Conservation (phyloP, 2,113 vertebrate species). For the Rattus norvegicus region DNA sequence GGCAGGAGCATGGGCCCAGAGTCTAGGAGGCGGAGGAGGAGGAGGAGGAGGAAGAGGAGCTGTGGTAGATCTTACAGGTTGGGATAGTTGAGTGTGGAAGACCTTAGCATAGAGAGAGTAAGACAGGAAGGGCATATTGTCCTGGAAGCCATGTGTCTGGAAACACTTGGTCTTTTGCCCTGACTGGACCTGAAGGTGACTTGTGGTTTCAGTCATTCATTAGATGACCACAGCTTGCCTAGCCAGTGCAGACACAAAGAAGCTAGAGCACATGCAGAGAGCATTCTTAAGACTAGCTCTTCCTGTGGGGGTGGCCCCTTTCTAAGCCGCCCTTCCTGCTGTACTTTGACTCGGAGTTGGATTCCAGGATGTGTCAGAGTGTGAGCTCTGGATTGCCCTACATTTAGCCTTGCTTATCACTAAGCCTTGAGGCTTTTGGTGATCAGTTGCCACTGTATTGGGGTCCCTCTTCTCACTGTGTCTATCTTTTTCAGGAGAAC, state of each 20-base stretch:
- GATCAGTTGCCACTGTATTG: rapidly evolving
- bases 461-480: neutral
- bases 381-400: neutral
- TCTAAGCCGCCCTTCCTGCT: neutral
- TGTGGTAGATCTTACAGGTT: neutral
- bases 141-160: neutral
- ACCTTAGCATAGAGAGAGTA: neutral
- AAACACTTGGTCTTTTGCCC: neutral
- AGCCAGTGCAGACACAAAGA: neutral
- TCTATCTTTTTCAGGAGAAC: constrained; percentile 87
- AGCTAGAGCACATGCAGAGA: too few species aligned
- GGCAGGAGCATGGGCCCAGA: neutral
- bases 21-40: neutral
- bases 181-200: neutral
- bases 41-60: neutral
- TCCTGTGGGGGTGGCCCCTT: neutral
- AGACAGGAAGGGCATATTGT: neutral
- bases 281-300: neutral
- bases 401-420: neutral
- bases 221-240: neutral
- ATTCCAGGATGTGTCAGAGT: neutral
- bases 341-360: neutral
- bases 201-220: neutral
- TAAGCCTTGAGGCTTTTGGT: neutral
- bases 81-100: neutral